These are phyloP conservation scores for Callithrix jacchus DNA, from an alignment of 2,113 vertebrate species.

Conservation along the genomic window DNA sequence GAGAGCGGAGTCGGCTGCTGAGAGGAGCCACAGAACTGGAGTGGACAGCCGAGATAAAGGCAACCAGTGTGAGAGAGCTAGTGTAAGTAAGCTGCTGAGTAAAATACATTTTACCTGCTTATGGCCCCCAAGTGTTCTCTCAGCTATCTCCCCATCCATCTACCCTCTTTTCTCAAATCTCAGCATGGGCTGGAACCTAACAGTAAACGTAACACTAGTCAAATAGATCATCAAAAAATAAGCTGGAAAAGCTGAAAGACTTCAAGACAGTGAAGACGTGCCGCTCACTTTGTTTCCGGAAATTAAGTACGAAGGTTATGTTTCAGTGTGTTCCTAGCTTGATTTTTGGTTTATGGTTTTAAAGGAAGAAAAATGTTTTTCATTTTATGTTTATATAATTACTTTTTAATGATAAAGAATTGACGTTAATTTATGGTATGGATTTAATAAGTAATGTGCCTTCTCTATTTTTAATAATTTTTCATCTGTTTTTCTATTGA, in stretches of 20 bases:
- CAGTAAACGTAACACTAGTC: not conserved
- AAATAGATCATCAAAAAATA: not conserved
- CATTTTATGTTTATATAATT: not conserved
- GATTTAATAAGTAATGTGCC: not conserved
- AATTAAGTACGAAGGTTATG: conserved; percentile 12
- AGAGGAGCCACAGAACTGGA: too few species aligned
- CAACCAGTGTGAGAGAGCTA: too few species aligned
- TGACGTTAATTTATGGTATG: not conserved
- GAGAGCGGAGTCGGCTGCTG: too few species aligned
- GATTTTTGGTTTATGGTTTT: not conserved
- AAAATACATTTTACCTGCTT: too few species aligned
- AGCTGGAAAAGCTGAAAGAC: not conserved
- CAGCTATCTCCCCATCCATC: too few species aligned
- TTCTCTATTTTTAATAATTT: not conserved
- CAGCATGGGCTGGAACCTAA: too few species aligned
- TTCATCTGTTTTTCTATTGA: not conserved
- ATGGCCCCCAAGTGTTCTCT: too few species aligned
- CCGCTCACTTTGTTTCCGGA: not conserved
- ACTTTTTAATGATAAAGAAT: not conserved
- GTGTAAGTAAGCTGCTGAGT: too few species aligned
- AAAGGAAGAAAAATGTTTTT: not conserved
- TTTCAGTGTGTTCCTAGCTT: not conserved
- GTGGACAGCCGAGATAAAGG: too few species aligned
- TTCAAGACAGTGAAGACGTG: not conserved
- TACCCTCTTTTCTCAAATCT: too few species aligned